Evolutionary conservation across 2,113 vertebrate genomes (phyloP), one percentile per base, ranked within the genome.

Genomic region (Pheucticus melanocephalus): DNA sequence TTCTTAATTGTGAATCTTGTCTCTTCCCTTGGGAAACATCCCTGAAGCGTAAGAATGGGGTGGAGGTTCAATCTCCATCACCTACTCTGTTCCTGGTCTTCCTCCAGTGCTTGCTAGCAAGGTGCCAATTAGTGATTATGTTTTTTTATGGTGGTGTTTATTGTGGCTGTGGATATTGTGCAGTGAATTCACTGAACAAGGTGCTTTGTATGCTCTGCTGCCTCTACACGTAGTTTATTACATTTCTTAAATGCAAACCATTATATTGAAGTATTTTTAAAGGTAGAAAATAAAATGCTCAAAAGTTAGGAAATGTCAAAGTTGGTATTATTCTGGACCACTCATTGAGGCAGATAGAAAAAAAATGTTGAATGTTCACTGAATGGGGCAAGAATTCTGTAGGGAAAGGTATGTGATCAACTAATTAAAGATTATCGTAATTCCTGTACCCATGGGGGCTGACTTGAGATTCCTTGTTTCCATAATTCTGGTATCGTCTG

Each of bases 291-390:
- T 79, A 63, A 95, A 91, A 66, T 37, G 39, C 37, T 81, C 28
- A 45, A 81, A 95, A 87, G 21, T 51, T 92, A 89, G 73, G 81
- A 94, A 93, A 87, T 87, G 53, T 48, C 61, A 61, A 30, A 76
- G 83, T 91, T 91, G 27, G 35, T 45, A 44, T 79, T 91, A 42
- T 90, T 88, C 50, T 70, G 63, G 89, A 87, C 93, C 63, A 90
- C 68, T 57, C 87, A 60, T 9, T 66, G 71, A 83, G 68, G 47
- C 82, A 93, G 68, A 80, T 51, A 31, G 59, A 82, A 88, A 72
- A 33, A 73, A 91, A 94, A 64, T 4, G 35, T 48, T 68, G 44
- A 85, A 24, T 22, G 7, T 63, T 85, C 54, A 57, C 30, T 83
- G 64, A 83, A 35, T 20, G 27, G 66, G 50, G 35, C 27, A 80